These are phyloP conservation scores for Lepidotrigona ventralis DNA, from an alignment of 1,140 invertebrate genomes.

Conservation along the genomic window DNA sequence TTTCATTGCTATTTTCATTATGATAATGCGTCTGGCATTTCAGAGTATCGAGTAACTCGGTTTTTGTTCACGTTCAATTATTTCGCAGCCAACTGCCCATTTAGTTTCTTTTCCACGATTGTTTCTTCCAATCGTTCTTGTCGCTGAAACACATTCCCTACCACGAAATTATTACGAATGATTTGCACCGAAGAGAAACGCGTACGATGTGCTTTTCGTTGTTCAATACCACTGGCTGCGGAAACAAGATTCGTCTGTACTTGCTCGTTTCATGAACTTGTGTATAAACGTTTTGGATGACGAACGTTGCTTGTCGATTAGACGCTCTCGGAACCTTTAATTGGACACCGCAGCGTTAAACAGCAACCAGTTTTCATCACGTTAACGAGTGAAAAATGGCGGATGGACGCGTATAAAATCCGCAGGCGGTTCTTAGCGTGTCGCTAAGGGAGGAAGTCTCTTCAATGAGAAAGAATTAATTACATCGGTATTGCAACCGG, in stretches of 20 bases:
- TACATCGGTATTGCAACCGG: constrained; percentile 33
- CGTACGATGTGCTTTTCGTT: neutral
- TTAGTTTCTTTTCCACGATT: neutral
- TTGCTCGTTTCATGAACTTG: constrained; percentile 26
- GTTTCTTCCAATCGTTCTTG: neutral
- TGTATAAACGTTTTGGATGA: constrained; percentile 54
- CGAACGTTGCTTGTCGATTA: constrained; percentile 52
- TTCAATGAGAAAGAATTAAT: constrained; percentile 49
- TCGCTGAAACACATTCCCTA: neutral
- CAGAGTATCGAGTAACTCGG: neutral
- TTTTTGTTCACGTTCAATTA: neutral
- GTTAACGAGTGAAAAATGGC: constrained; percentile 17
- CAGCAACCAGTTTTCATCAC: neutral
- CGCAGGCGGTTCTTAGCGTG: constrained; percentile 4
- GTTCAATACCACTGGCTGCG: no score
- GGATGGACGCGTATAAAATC: constrained; percentile 38
- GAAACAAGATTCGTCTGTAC: neutral
- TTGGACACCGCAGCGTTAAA: constrained; percentile 35
- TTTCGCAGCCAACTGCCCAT: neutral
- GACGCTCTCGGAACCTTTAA: constrained; percentile 52
- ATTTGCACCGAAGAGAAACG: neutral
- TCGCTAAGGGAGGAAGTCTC: constrained; percentile 23
- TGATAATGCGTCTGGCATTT: neutral
- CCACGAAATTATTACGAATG: neutral
- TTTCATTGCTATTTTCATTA: constrained; percentile 23